Percentiles rank a stretch among this genome's conserved stretches.
Conservation (phyloP, 2,888 invertebrate species). For the Spilosoma lubricipeda region DNA sequence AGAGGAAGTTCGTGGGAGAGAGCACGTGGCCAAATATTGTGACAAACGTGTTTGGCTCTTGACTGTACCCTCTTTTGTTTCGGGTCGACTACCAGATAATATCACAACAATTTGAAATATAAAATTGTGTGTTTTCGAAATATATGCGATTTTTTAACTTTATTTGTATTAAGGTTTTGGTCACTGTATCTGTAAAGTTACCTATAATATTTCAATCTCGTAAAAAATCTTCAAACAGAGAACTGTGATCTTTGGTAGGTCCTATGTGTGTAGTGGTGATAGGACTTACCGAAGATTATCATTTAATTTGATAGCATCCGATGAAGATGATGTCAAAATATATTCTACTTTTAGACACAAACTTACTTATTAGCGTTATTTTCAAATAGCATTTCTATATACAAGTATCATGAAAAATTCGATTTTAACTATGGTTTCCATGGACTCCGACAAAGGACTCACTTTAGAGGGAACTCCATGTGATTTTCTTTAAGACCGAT, state of each 20-base stretch:
- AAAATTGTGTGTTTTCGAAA: too few species aligned
- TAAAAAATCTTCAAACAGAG: background rate
- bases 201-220: too few species aligned
- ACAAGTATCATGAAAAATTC: background rate
- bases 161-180: too few species aligned
- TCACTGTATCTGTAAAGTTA: too few species aligned
- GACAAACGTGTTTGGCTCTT: slow-evolving; percentile 44
- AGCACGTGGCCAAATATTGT: slow-evolving; percentile 77
- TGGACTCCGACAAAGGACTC: too few species aligned
- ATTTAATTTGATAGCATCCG: too few species aligned
- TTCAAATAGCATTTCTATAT: background rate
- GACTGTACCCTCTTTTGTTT: slow-evolving; percentile 42
- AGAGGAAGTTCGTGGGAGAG: slow-evolving; percentile 70
- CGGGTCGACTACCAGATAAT: slow-evolving; percentile 39
- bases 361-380: too few species aligned
- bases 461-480: background rate
- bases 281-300: too few species aligned
- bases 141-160: too few species aligned
- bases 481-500: background rate
- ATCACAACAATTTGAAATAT: slow-evolving; percentile 49
- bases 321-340: too few species aligned
- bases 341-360: too few species aligned
- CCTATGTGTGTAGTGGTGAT: background rate
- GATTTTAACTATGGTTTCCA: background rate
- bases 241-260: too few species aligned